phyloP scores from a whole-genome alignment of 2,797 vertebrate species.

The Smutsia gigantea region DNA sequence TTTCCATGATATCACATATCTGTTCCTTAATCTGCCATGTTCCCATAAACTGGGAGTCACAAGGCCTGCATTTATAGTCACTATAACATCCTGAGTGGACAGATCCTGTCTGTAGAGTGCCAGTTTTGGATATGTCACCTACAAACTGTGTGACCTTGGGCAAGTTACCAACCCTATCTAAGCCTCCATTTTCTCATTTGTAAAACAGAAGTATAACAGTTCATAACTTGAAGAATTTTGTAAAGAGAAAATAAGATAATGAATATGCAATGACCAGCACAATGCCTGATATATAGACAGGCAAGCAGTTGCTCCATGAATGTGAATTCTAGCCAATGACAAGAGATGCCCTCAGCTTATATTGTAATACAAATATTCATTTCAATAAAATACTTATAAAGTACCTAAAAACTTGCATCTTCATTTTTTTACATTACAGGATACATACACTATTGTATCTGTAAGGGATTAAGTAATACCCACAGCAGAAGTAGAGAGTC shows the following conservation, averaged over 20 bases:
- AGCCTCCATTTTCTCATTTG: background rate
- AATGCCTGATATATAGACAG: background rate
- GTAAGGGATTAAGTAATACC: conserved; percentile 80
- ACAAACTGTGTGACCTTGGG: background rate
- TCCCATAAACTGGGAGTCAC: background rate
- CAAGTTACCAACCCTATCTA: background rate
- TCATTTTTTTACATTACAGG: conserved; percentile 21
- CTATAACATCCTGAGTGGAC: background rate
- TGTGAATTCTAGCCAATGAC: background rate
- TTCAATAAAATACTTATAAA: background rate
- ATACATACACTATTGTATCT: conserved; percentile 18
- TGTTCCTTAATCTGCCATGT: background rate
- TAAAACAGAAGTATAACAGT: background rate
- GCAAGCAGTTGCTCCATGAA: background rate
- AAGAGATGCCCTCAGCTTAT: background rate
- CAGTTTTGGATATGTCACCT: background rate
- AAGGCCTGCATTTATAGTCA: background rate
- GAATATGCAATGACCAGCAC: background rate
- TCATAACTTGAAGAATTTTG: background rate
- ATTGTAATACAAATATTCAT: background rate
- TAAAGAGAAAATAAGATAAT: background rate
- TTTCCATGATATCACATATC: background rate
- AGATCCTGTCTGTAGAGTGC: background rate
- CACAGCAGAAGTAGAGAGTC: conserved; percentile 88
- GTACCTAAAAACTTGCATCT: background rate